A percentile compares a stretch with the other conserved stretches of the same genome.
These are phyloP conservation scores for Parauchenoglanis punctatus DNA, from an alignment of 2,797 vertebrate species.

Conservation along the genomic window DNA sequence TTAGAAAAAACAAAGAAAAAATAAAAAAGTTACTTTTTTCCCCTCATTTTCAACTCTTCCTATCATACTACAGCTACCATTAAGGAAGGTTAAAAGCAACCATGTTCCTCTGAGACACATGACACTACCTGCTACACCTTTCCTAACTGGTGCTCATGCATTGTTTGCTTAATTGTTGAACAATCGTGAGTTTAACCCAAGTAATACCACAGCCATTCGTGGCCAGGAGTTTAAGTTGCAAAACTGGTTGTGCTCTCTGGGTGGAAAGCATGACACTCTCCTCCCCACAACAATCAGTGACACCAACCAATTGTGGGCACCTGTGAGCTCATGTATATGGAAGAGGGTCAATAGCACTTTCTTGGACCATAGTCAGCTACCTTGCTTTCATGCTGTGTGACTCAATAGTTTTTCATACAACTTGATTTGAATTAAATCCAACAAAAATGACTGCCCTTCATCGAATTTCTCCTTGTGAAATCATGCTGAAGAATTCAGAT, in stretches of 20 bases:
- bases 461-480: background rate
- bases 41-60: background rate
- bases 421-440: slow-evolving; percentile 20
- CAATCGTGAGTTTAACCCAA: background rate
- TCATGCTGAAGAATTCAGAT: background rate
- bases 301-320: background rate
- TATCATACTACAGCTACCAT: background rate
- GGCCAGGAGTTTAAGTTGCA: background rate
- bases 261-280: background rate
- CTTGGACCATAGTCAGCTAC: background rate
- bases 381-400: too few species aligned
- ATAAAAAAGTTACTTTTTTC: background rate
- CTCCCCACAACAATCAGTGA: too few species aligned
- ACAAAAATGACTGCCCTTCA: background rate
- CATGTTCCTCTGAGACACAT: background rate
- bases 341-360: background rate
- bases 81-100: background rate
- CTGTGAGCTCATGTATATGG: background rate
- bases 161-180: background rate
- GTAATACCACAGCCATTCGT: background rate
- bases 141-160: background rate
- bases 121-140: background rate
- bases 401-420: background rate
- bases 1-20: background rate
- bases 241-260: background rate